Conservation (phyloP, 37 sponge, comb jelly and placozoan genomes). For the Theonella swinhoei region DNA sequence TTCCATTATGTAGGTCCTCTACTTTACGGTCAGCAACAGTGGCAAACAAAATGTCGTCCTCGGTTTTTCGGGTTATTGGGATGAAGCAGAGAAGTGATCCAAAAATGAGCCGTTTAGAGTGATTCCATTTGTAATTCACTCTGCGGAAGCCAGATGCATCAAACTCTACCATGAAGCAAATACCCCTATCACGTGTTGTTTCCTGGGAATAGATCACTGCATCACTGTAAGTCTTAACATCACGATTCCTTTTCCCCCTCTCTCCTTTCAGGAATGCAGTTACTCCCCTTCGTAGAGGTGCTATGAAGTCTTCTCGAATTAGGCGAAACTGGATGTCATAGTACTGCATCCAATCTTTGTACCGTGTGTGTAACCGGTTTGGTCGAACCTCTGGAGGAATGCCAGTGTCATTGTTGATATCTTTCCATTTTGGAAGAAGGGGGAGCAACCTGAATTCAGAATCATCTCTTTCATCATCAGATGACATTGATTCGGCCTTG, state of each 20-base stretch:
- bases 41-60: constrained; percentile 56
- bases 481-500: background rate
- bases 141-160: constrained; percentile 26
- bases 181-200: constrained; percentile 21
- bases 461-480: constrained; percentile 39
- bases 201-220: constrained; percentile 49
- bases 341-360: constrained; percentile 78
- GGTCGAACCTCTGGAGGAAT: constrained; percentile 47
- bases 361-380: constrained; percentile 60
- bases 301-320: constrained; percentile 88
- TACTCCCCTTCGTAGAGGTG: constrained; percentile 82
- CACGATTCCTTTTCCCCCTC: constrained; percentile 27
- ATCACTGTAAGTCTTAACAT: constrained; percentile 69
- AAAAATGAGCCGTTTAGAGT: constrained; percentile 71
- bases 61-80: constrained; percentile 48
- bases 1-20: constrained; percentile 54
- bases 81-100: constrained; percentile 89
- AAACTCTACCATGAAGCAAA: constrained; percentile 67
- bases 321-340: constrained; percentile 86
- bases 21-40: constrained; percentile 74
- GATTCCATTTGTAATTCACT: constrained; percentile 62
- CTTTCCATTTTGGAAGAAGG: constrained; percentile 62
- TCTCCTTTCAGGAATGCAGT: constrained; percentile 34
- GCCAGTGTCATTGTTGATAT: constrained; percentile 1
- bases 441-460: constrained; percentile 38